phyloP scores from a whole-genome alignment of 2,888 invertebrate genomes.

The Chrysolina americana region DNA sequence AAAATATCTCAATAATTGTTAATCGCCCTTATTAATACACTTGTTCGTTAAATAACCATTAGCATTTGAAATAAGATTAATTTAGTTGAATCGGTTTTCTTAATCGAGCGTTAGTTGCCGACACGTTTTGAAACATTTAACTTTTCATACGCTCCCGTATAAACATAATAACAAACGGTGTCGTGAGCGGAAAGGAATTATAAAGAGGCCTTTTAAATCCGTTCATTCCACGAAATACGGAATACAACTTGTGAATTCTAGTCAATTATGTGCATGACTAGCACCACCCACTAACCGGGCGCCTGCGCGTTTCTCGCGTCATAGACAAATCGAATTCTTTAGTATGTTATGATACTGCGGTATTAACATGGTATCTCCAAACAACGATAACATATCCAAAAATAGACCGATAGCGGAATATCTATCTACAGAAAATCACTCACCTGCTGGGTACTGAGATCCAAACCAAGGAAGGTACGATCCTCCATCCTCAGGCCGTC shows the following conservation, averaged over 20 bases:
- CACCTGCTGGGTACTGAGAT: conserved; percentile 92
- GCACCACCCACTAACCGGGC: background rate
- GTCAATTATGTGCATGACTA: background rate
- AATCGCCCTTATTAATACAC: too few relatives aligned
- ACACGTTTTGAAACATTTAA: too few relatives aligned
- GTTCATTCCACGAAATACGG: background rate
- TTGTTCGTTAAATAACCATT: too few relatives aligned
- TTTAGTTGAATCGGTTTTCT: too few relatives aligned
- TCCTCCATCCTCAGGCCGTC: conserved; percentile 42
- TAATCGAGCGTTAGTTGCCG: too few relatives aligned
- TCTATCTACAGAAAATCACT: conserved; percentile 16
- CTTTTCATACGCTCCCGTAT: too few relatives aligned
- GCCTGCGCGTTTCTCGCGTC: background rate
- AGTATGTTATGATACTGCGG: background rate
- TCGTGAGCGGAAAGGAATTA: background rate
- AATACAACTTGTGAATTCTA: background rate
- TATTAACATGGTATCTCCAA: background rate
- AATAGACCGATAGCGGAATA: background rate
- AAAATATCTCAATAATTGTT: too few relatives aligned
- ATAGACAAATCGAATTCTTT: conserved; percentile 1
- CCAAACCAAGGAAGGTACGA: conserved; percentile 83
- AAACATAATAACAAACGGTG: too few relatives aligned
- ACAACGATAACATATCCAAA: background rate
- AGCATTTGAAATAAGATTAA: too few relatives aligned
- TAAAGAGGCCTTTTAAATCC: background rate